phyloP scores from a whole-genome alignment of 1,140 invertebrate species.

The Bombus breviceps region DNA sequence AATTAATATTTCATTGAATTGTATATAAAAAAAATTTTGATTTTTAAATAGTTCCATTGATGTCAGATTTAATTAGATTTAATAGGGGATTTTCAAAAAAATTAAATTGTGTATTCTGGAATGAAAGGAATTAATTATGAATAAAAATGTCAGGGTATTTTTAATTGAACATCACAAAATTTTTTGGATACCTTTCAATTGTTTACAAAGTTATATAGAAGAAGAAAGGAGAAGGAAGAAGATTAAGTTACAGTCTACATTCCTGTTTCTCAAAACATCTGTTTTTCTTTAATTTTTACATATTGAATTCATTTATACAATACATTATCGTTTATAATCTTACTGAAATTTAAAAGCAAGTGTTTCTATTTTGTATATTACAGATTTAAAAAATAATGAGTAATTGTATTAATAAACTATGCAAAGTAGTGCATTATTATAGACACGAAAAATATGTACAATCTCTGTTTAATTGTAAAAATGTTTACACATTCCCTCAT shows the following conservation, averaged over 20 bases:
- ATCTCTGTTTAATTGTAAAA: constrained; percentile 26
- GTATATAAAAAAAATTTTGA: neutral
- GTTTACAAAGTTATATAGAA: neutral
- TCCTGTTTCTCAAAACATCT: neutral
- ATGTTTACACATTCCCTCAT: neutral
- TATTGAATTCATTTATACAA: neutral
- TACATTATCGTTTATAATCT: neutral
- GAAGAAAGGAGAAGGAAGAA: too few species aligned
- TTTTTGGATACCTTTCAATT: neutral
- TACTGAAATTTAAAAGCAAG: constrained; percentile 20
- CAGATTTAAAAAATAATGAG: constrained; percentile 54
- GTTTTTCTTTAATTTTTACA: neutral
- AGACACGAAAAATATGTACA: constrained; percentile 52
- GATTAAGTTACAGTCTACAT: neutral
- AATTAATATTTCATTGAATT: neutral
- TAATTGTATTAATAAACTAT: constrained; percentile 32
- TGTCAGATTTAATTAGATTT: neutral
- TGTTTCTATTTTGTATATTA: constrained; percentile 40
- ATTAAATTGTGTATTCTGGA: neutral
- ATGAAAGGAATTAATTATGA: neutral
- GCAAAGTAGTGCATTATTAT: constrained; percentile 14
- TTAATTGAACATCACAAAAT: neutral
- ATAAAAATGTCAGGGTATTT: neutral
- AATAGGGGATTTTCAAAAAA: neutral
- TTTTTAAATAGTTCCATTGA: neutral